Evolutionary conservation across 1,140 invertebrate species (phyloP), one percentile per base, ranked within the genome.

Genomic region (Delia radicum): DNA sequence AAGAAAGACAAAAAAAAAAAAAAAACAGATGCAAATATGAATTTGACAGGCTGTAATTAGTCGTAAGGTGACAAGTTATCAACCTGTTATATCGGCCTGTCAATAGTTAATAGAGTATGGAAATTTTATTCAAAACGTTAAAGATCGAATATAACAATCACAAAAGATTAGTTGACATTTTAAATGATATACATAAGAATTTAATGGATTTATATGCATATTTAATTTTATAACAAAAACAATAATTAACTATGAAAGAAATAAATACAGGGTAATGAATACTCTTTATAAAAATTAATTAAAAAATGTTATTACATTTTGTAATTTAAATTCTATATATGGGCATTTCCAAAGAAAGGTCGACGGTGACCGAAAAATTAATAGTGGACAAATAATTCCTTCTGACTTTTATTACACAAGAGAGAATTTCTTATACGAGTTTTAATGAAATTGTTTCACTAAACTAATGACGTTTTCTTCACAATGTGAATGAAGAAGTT

Each of bases 41-140:
- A 73, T 77, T 65, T 67, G 72, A 73, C 72, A 73, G 63, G 55
- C 74, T 77, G 74, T 73, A 65, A 76, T 76, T 76, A 73, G 33
- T 71, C 28, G 46, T 71, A 62, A 72, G 77, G 76, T 78, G 79
- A 79, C 79, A 79, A 79, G 79, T 74, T 73, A 74, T 80, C 79
- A 79, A 77, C 79, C 73, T 77, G 74, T 15, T 69, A 1, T 42
- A 42, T 15, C 12, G 37, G 37, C 37, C 37, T 42, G 37, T 42
- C n/a, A 55, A 55, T 55, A n/a, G 5, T 55, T 7, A 55, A 24
- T 55, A 4, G 24, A 55, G 8, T 8, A 55, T 55, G n/a, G 7
- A 15, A 48, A 48, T 33, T 48, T 4, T 13, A 37, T 37, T 15
- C 15, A 21, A 21, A 55, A 55, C n/a, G 24, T 55, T n/a, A n/a